A percentile compares a stretch with the other conserved stretches of the same genome.
Evolutionary conservation across 1,140 invertebrate genomes (phyloP).

Genomic region (Drosophila novamexicana): DNA sequence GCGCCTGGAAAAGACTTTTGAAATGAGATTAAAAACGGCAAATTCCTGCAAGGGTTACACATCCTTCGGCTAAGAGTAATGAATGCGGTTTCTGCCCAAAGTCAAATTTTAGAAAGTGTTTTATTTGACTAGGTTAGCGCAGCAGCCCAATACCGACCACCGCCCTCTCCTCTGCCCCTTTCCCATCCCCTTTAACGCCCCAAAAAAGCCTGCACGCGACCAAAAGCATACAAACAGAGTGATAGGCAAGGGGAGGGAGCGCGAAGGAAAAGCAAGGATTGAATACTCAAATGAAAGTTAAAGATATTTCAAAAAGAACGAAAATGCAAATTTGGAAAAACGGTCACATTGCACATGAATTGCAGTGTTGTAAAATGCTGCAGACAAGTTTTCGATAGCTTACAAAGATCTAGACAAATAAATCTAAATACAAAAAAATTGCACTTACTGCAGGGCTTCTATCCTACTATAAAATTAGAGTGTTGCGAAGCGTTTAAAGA

Average conservation of each 20-base stretch:
- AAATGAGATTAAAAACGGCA: constrained; percentile 83
- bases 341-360: no score
- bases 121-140: constrained; percentile 77
- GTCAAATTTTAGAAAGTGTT: constrained; percentile 83
- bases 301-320: neutral
- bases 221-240: constrained; percentile 7
- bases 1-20: constrained; percentile 69
- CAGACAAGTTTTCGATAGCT: no score
- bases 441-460: no score
- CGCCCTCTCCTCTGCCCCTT: neutral
- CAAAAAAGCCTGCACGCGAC: constrained; percentile 15
- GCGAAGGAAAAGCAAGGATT: neutral
- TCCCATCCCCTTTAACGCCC: constrained; percentile 4
- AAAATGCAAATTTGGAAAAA: neutral
- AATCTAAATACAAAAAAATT: no score
- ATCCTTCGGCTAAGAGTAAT: constrained; percentile 78
- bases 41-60: constrained; percentile 77
- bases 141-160: constrained; percentile 32
- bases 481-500: no score
- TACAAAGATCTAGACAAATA: no score
- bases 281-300: neutral
- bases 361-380: no score
- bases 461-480: no score
- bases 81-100: constrained; percentile 83
- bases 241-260: neutral